Evolutionary conservation across 2,797 vertebrate genomes (phyloP).

Genomic region (Myripristis jacobus): DNA sequence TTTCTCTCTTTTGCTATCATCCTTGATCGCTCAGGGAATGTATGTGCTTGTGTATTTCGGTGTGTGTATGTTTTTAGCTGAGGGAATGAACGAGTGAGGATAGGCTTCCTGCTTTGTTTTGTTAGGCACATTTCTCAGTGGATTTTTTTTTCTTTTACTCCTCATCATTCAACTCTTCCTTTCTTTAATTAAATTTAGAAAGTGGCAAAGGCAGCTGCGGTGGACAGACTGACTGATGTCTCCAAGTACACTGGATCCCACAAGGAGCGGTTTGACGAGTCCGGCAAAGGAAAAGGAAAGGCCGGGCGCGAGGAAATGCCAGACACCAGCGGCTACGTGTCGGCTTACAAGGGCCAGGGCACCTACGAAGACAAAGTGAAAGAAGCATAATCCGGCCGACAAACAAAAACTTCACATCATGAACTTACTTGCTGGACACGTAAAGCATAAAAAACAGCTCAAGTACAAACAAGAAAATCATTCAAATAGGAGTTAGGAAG

Average conservation of each 20-base stretch:
- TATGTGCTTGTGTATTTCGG: too few relatives aligned
- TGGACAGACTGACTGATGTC: slow-evolving; percentile 84
- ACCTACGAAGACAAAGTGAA: slow-evolving; percentile 84
- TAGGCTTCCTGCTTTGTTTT: neutral
- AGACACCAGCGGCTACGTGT: slow-evolving; percentile 83
- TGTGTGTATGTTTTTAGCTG: neutral
- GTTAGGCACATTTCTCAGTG: neutral
- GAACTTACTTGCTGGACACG: too few relatives aligned
- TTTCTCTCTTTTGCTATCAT: too few relatives aligned
- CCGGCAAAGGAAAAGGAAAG: slow-evolving; percentile 84
- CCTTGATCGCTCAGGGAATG: too few relatives aligned
- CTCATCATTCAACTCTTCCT: neutral
- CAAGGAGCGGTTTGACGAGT: slow-evolving; percentile 84
- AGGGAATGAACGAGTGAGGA: too few relatives aligned
- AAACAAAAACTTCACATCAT: neutral
- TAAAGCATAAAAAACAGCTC: too few relatives aligned
- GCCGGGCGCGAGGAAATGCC: slow-evolving; percentile 76
- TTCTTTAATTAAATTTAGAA: slow-evolving; percentile 68
- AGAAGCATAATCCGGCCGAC: slow-evolving; percentile 53
- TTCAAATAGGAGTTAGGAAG: too few relatives aligned
- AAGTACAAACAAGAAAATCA: too few relatives aligned
- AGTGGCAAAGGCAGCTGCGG: slow-evolving; percentile 79
- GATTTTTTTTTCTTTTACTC: neutral
- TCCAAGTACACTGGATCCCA: slow-evolving; percentile 84
- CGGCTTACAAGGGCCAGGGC: slow-evolving; percentile 82